Evolutionary conservation across 2,797 vertebrate genomes (phyloP).

Genomic region (Rhinatrema bivittatum): DNA sequence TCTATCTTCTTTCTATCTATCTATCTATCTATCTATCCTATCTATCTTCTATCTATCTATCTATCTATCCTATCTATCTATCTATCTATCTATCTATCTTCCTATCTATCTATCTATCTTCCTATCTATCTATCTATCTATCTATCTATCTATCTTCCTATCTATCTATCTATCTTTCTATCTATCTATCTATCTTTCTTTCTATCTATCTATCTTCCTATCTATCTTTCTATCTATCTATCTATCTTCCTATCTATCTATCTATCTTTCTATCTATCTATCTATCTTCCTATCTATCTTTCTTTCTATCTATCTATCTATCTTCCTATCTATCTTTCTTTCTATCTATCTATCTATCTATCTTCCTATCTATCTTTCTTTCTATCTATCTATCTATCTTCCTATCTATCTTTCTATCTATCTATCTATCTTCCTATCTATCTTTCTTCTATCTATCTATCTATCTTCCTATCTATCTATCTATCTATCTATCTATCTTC

Average conservation of each 20-base stretch:
- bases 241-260: neutral
- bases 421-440: too few species aligned
- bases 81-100: too few species aligned
- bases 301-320: neutral
- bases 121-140: too few species aligned
- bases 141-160: too few species aligned
- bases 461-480: neutral
- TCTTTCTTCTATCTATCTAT: neutral
- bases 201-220: neutral
- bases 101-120: too few species aligned
- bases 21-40: too few species aligned
- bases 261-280: neutral
- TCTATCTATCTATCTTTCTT: too few species aligned
- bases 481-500: neutral
- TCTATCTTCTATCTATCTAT: too few species aligned
- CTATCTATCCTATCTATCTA: too few species aligned
- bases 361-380: neutral
- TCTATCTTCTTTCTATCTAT: too few species aligned
- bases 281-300: neutral
- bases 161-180: too few species aligned
- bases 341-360: slow-evolving; percentile 3
- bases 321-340: slow-evolving; percentile 6
- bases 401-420: neutral
- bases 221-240: neutral
- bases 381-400: too few species aligned